Evolutionary conservation across 2,888 invertebrate species (phyloP).

Genomic region (Lydus trimaculatus): DNA sequence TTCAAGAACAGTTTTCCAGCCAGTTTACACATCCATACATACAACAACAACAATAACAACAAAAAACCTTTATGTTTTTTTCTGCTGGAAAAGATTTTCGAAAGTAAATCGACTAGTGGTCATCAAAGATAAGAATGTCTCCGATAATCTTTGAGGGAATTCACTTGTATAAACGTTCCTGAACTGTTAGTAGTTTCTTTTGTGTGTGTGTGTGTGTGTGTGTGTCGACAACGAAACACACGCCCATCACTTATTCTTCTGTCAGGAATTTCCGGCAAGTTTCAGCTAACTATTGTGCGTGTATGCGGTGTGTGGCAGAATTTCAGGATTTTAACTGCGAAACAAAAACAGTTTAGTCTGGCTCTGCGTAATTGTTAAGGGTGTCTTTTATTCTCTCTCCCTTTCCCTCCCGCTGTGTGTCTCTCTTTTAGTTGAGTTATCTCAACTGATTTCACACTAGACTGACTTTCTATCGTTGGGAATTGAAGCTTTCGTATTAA

Average conservation of each 20-base stretch:
- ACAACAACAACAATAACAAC: too few relatives aligned
- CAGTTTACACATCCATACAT: slow-evolving; percentile 26
- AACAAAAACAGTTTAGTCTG: slow-evolving; percentile 40
- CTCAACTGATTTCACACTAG: slow-evolving; percentile 47
- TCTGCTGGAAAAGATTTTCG: slow-evolving; percentile 12
- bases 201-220: too few relatives aligned
- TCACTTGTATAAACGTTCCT: background rate
- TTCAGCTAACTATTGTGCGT: background rate
- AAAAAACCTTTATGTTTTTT: slow-evolving; percentile 41
- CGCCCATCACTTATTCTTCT: background rate
- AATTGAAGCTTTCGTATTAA: slow-evolving; percentile 23
- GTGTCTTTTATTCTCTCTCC: slow-evolving; percentile 45
- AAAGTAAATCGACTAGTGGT: background rate
- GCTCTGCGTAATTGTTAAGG: slow-evolving; percentile 48
- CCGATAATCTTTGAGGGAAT: background rate
- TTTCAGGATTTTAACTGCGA: slow-evolving; percentile 35
- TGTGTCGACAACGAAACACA: background rate
- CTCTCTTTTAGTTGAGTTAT: slow-evolving; percentile 44
- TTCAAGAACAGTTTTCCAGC: slow-evolving; percentile 39
- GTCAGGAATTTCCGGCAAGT: background rate
- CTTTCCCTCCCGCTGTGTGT: too few relatives aligned
- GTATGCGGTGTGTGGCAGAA: slow-evolving; percentile 19
- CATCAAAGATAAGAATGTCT: background rate
- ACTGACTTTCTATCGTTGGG: slow-evolving; percentile 36
- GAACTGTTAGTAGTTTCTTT: background rate